Percentiles rank a stretch among this genome's conserved stretches.
These are phyloP conservation scores for Lochmaea crataegi DNA, from an alignment of 2,888 invertebrate species.

Conservation along the genomic window DNA sequence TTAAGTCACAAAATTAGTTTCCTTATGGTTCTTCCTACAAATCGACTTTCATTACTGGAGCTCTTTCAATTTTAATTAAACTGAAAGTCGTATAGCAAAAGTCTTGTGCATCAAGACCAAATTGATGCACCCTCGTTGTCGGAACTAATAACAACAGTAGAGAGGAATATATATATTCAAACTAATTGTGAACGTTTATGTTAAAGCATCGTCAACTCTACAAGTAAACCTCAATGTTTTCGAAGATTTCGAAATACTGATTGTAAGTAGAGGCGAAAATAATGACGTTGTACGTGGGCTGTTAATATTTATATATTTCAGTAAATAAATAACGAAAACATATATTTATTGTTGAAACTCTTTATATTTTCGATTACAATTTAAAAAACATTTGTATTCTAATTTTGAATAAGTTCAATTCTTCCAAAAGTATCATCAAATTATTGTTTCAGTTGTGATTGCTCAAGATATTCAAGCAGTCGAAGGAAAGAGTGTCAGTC, in stretches of 20 bases:
- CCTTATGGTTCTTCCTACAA: not conserved
- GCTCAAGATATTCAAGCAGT: slow-evolving; percentile 88
- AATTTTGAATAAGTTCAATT: too few species aligned
- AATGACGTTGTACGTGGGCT: too few species aligned
- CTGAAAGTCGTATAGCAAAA: not conserved
- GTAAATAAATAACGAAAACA: too few species aligned
- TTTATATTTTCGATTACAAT: too few species aligned
- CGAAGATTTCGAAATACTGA: too few species aligned
- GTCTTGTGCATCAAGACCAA: not conserved
- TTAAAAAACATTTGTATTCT: too few species aligned
- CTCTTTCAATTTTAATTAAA: slow-evolving; percentile 1
- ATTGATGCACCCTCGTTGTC: not conserved
- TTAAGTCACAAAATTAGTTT: not conserved
- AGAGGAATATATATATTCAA: not conserved
- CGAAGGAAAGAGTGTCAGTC: slow-evolving; percentile 86
- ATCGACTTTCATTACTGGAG: not conserved
- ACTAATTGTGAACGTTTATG: not conserved
- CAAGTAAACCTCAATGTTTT: too few species aligned
- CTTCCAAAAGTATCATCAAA: too few species aligned
- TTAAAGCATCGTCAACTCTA: not conserved
- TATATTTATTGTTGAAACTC: too few species aligned
- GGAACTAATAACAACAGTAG: not conserved
- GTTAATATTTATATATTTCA: too few species aligned
- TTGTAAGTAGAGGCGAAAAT: too few species aligned
- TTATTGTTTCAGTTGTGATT: slow-evolving; percentile 70